Evolutionary conservation across 2,797 vertebrate species (phyloP), one percentile per base, ranked within the genome.

Genomic region (Pseudochromis fuscus): DNA sequence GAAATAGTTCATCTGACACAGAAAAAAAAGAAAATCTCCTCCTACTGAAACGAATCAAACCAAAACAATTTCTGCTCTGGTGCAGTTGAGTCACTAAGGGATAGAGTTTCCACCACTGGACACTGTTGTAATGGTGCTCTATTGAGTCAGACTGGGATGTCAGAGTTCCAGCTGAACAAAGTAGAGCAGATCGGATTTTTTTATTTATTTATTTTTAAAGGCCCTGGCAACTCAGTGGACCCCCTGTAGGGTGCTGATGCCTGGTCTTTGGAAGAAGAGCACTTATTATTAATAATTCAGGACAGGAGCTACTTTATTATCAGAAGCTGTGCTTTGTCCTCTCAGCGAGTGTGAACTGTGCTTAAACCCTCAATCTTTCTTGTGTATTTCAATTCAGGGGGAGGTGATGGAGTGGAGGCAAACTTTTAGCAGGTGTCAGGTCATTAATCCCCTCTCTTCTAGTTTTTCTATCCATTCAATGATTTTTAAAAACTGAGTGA

Each of bases 241-340:
- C 76, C 63, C 72, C 83, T 31, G 66, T 62, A 40, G 81, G 74
- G 27, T 50, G 4, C 83, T 72, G 79, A 87, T 86, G 67, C 67
- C 50, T 45, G 72, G 75, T 87, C 82, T 83, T 81, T 72, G 61
- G 68, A 84, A 83, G 77, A 75, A 84, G 79, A 85, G 65, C 73
- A 68, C 67, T 88, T 77, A 81, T 77, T 82, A 85, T 90, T 77
- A 90, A 89, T 91, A 89, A 88, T 92, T 90, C 87, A 92, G 52
- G 69, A 52, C 68, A 35, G 45, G 60, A 83, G 67, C 28, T 64
- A 57, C 82, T 85, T 88, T 82, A 87, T 85, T 75, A 82, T 81
- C 74, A 67, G 75, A 81, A 50, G 61, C 56, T 49, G 31, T 31
- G 60, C 67, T 82, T 66, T 73, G 61, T 87, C 77, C 59, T 82